Conservation (phyloP, 30 jellyfish, hydroid and myxozoan genomes). For the Hydractinia echinata region DNA sequence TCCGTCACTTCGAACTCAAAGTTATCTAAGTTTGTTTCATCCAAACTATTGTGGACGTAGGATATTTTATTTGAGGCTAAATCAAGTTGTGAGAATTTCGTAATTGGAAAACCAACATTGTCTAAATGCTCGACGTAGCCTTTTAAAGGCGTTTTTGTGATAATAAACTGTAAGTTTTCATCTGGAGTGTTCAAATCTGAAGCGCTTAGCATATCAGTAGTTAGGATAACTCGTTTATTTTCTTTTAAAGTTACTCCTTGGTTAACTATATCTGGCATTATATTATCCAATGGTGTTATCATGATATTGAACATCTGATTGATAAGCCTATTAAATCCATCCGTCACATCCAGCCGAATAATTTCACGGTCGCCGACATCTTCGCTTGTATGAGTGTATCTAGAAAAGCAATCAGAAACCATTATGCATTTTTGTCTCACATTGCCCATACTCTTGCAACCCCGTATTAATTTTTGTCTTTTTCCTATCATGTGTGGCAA, state of each 20-base stretch:
- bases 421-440: not conserved
- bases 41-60: constrained; percentile 80
- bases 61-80: constrained; percentile 83
- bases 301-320: constrained; percentile 75
- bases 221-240: constrained; percentile 63
- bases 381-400: constrained; percentile 54
- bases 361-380: constrained; percentile 77
- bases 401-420: not conserved
- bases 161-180: constrained; percentile 54
- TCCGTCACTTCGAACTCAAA: constrained; percentile 95
- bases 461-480: too few species aligned
- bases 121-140: constrained; percentile 79
- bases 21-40: constrained; percentile 76
- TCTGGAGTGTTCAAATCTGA: constrained; percentile 89
- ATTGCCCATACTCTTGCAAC: not conserved
- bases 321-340: constrained; percentile 83
- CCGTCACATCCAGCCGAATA: constrained; percentile 87
- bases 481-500: too few species aligned
- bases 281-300: constrained; percentile 79
- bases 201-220: constrained; percentile 95
- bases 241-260: constrained; percentile 74
- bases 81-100: constrained; percentile 80
- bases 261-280: constrained; percentile 83
- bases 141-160: constrained; percentile 79
- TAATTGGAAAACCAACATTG: constrained; percentile 80